Percentiles rank a stretch among this genome's conserved stretches.
phyloP scores from a whole-genome alignment of 1,140 invertebrate species.

The Calliphora vicina region DNA sequence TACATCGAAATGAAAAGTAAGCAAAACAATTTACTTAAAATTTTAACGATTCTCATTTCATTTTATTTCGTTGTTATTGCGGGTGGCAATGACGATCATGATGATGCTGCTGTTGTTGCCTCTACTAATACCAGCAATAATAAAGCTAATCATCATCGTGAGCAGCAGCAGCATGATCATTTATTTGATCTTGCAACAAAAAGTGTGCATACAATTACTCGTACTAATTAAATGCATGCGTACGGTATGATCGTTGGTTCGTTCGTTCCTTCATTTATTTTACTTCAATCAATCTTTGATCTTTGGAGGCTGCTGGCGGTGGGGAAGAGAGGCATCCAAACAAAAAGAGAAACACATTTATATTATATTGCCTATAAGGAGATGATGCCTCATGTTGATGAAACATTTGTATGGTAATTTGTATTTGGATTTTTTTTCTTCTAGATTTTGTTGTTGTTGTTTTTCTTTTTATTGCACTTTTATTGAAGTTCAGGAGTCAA shows the following conservation, averaged over 20 bases:
- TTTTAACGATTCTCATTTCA: background rate
- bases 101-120: background rate
- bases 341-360: background rate
- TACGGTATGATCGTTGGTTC: background rate
- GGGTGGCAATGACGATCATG: constrained; percentile 8
- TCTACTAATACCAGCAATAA: too few species aligned
- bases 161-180: background rate
- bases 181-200: constrained; percentile 22
- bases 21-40: background rate
- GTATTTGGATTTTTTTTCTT: background rate
- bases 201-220: background rate
- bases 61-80: constrained; percentile 18
- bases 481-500: constrained; percentile 35
- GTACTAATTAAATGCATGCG: constrained; percentile 22
- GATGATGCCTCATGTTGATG: constrained; percentile 13
- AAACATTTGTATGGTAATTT: constrained; percentile 29
- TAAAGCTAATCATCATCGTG: background rate
- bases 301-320: background rate
- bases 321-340: background rate
- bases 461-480: constrained; percentile 26
- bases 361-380: background rate
- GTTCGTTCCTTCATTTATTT: background rate
- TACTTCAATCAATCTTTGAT: constrained; percentile 16
- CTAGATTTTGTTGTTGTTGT: background rate
- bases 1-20: background rate